Evolutionary conservation across 1,140 invertebrate genomes (phyloP).

Genomic region (Listronotus oregonensis): DNA sequence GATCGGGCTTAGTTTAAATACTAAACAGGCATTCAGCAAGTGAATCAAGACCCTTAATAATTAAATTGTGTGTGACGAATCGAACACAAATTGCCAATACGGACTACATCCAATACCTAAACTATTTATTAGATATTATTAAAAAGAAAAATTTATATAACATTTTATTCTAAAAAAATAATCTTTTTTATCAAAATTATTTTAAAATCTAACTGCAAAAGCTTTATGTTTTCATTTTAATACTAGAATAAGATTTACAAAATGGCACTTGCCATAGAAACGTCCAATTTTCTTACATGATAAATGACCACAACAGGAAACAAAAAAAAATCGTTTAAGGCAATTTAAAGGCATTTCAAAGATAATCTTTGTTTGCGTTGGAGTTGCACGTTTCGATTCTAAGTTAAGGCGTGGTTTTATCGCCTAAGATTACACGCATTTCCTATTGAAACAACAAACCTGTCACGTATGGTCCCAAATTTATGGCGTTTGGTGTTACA

Average conservation of each 20-base stretch:
- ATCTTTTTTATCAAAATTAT: too few species aligned
- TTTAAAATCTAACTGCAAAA: too few species aligned
- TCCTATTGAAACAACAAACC: constrained; percentile 37
- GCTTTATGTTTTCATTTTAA: constrained; percentile 8
- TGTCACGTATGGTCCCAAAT: constrained; percentile 31
- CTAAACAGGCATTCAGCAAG: too few species aligned
- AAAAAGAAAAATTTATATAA: too few species aligned
- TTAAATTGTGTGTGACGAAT: too few species aligned
- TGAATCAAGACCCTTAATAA: too few species aligned
- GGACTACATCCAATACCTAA: too few species aligned
- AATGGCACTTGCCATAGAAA: constrained; percentile 17
- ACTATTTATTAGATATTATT: too few species aligned
- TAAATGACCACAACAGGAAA: constrained; percentile 4
- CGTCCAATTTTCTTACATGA: constrained; percentile 16
- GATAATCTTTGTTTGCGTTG: constrained; percentile 34
- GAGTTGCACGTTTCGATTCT: constrained; percentile 29
- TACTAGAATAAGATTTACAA: constrained; percentile 22
- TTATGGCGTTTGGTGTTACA: constrained; percentile 20
- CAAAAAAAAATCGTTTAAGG: constrained; percentile 17
- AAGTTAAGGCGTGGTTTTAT: constrained; percentile 28
- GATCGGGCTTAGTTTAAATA: too few species aligned
- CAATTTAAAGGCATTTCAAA: constrained; percentile 19
- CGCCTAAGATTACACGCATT: constrained; percentile 32
- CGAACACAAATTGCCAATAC: too few species aligned
- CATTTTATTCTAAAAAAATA: too few species aligned